Percentiles rank a stretch among this genome's conserved stretches.
phyloP scores from a whole-genome alignment of 2,113 vertebrate genomes.

The Scartelaos histophorus region DNA sequence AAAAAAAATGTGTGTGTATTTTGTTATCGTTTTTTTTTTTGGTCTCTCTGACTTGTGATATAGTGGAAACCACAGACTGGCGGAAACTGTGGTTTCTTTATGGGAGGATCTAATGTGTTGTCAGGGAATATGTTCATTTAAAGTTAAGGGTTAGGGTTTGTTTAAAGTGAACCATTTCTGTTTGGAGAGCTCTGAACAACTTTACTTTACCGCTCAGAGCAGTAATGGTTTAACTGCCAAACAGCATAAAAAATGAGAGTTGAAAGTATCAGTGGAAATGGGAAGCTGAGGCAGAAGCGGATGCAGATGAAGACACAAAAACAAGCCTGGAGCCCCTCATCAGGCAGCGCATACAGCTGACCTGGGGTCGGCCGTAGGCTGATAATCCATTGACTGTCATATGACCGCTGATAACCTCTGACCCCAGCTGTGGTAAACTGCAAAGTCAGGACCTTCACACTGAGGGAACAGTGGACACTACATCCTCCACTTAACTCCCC shows the following conservation, averaged over 20 bases:
- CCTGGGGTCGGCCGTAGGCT: conserved; percentile 48
- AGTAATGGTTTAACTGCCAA: background rate
- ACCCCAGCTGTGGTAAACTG: conserved; percentile 23
- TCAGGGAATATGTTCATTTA: conserved; percentile 35
- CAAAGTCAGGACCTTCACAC: conserved; percentile 29
- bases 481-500: background rate
- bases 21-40: conserved; percentile 15
- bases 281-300: conserved; percentile 39
- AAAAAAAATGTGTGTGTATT: too few species aligned
- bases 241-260: conserved; percentile 13
- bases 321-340: conserved; percentile 53
- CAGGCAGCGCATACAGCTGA: conserved; percentile 48
- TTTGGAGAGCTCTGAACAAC: conserved; percentile 47
- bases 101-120: conserved; percentile 39
- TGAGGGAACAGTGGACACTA: conserved; percentile 5
- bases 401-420: conserved; percentile 42
- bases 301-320: conserved; percentile 53
- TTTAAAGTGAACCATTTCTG: conserved; percentile 57
- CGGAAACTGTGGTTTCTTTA: conserved; percentile 31
- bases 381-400: conserved; percentile 45
- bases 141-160: too few species aligned
- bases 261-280: conserved; percentile 28
- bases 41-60: conserved; percentile 12
- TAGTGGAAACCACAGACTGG: conserved; percentile 25
- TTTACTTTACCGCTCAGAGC: background rate